Evolutionary conservation across 2,888 invertebrate species (phyloP).

Genomic region (Brassicogethes aeneus): DNA sequence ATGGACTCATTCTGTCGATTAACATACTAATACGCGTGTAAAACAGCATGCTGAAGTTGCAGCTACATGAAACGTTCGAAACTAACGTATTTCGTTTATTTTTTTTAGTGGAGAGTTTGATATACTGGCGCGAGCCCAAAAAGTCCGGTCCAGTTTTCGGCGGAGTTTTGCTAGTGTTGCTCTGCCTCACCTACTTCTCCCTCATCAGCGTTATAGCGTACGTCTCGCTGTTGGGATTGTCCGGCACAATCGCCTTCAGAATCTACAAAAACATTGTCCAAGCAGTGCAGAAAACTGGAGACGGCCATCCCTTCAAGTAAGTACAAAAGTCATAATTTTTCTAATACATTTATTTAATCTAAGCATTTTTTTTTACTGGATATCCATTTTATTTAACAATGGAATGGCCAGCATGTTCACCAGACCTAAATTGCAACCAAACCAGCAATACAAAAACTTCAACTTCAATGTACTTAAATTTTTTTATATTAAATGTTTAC

Average conservation of each 20-base stretch:
- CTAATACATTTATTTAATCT: neutral
- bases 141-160: slow-evolving; percentile 92
- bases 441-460: no score
- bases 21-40: no score
- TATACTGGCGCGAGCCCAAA: slow-evolving; percentile 96
- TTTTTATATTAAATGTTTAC: no score
- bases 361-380: neutral
- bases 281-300: slow-evolving; percentile 91
- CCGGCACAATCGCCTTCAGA: slow-evolving; percentile 86
- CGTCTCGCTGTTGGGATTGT: slow-evolving; percentile 74
- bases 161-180: slow-evolving; percentile 75
- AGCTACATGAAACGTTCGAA: no score
- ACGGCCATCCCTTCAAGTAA: slow-evolving; percentile 97
- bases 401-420: no score
- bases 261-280: slow-evolving; percentile 93
- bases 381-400: slow-evolving; percentile 1
- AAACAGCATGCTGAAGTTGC: no score
- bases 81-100: slow-evolving; percentile 17
- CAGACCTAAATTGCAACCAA: no score
- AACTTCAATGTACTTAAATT: no score
- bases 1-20: no score
- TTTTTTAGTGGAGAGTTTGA: slow-evolving; percentile 81
- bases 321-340: neutral
- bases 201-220: slow-evolving; percentile 94
- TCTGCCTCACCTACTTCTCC: slow-evolving; percentile 92